A percentile compares a stretch with the other conserved stretches of the same genome.
phyloP scores from a whole-genome alignment of 1,140 invertebrate genomes.

The Anoplolepis gracilipes region DNA sequence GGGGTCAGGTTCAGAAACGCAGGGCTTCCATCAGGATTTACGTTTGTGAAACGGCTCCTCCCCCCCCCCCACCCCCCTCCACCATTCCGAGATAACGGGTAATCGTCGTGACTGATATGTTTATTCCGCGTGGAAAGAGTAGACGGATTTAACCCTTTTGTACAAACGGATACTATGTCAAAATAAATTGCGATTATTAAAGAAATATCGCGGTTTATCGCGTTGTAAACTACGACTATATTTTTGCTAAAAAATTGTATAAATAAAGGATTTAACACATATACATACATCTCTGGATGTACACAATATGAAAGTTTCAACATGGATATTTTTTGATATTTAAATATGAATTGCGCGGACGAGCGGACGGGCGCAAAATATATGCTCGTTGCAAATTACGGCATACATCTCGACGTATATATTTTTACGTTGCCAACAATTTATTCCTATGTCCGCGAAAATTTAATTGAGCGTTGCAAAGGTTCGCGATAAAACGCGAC shows the following conservation, averaged over 20 bases:
- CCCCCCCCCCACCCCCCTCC: not conserved
- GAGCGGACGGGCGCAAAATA: not conserved
- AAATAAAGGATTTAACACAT: constrained; percentile 16
- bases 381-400: constrained; percentile 17
- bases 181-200: constrained; percentile 55
- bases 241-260: not conserved
- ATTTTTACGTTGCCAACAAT: constrained; percentile 46
- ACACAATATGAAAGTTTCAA: constrained; percentile 17
- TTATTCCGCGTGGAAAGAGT: constrained; percentile 21
- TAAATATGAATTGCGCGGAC: constrained; percentile 30
- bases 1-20: constrained; percentile 15
- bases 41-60: constrained; percentile 32
- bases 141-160: constrained; percentile 42
- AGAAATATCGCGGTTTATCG: constrained; percentile 49
- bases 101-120: constrained; percentile 57
- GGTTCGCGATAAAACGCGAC: constrained; percentile 18
- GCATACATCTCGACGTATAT: constrained; percentile 1
- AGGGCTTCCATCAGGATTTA: constrained; percentile 55
- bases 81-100: constrained; percentile 34
- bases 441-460: constrained; percentile 33
- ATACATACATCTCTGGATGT: not conserved
- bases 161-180: not conserved
- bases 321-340: constrained; percentile 41
- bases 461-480: constrained; percentile 48
- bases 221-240: not conserved